These are phyloP conservation scores for Cephalopholis sonnerati DNA, from an alignment of 2,113 vertebrate genomes.

Conservation along the genomic window DNA sequence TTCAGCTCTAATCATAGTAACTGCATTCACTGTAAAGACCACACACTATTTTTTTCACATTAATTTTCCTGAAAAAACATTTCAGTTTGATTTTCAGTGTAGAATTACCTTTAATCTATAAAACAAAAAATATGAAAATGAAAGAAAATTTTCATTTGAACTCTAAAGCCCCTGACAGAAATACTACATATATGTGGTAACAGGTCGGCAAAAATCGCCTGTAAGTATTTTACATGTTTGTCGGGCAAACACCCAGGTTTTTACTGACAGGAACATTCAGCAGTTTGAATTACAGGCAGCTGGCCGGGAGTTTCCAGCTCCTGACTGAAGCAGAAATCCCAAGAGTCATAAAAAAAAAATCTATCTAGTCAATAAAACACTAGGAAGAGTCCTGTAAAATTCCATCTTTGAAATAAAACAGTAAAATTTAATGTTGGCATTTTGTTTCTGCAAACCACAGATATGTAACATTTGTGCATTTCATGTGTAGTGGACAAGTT, in stretches of 20 bases:
- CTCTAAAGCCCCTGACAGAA: background rate
- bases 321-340: constrained; percentile 21
- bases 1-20: background rate
- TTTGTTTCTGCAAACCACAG: too few relatives aligned
- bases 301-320: background rate
- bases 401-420: background rate
- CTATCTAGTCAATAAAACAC: constrained; percentile 8
- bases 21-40: background rate
- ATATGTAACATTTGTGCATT: too few relatives aligned
- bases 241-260: background rate
- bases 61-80: background rate
- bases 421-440: background rate
- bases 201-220: background rate
- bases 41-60: background rate
- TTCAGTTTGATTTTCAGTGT: background rate
- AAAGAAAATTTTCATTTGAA: background rate
- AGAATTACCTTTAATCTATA: background rate
- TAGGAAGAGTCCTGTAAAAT: background rate
- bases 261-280: constrained; percentile 5
- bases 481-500: too few relatives aligned
- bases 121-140: background rate
- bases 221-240: background rate
- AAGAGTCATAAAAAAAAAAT: constrained; percentile 10
- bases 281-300: background rate
- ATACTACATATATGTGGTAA: background rate